phyloP scores from a whole-genome alignment of 1,140 invertebrate species.

The Drosophila subpulchrella region DNA sequence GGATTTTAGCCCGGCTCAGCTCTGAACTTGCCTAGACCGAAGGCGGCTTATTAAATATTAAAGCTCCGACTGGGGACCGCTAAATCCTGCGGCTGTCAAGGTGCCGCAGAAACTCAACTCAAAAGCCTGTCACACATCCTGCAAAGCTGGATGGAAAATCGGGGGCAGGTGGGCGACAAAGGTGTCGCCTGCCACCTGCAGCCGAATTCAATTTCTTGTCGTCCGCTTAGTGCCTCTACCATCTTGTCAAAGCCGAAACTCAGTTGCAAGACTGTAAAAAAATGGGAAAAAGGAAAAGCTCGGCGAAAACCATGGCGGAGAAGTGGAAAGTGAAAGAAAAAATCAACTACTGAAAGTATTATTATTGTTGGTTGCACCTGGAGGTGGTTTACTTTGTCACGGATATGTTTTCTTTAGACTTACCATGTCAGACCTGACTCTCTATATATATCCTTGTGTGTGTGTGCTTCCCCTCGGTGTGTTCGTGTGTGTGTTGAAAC shows the following conservation, averaged over 20 bases:
- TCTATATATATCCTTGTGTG: neutral
- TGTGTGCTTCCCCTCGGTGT: neutral
- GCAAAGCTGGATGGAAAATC: slow-evolving; percentile 9
- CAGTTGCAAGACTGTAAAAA: slow-evolving; percentile 46
- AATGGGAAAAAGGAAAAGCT: neutral
- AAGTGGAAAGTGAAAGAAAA: slow-evolving; percentile 15
- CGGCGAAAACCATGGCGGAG: slow-evolving; percentile 18
- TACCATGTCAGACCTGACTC: slow-evolving; percentile 55
- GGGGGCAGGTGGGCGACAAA: neutral
- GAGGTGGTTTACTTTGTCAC: slow-evolving; percentile 78
- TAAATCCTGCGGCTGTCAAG: slow-evolving; percentile 73
- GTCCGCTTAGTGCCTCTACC: slow-evolving; percentile 49
- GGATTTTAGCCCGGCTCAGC: slow-evolving; percentile 33
- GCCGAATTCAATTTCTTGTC: slow-evolving; percentile 69
- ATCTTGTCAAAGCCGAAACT: slow-evolving; percentile 59
- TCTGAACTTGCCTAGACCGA: slow-evolving; percentile 39
- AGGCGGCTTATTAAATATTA: slow-evolving; percentile 79
- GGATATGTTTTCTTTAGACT: slow-evolving; percentile 80
- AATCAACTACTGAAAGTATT: slow-evolving; percentile 72
- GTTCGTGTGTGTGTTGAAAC: slow-evolving; percentile 40
- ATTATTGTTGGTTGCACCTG: slow-evolving; percentile 79
- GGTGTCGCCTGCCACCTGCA: slow-evolving; percentile 52
- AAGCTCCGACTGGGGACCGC: slow-evolving; percentile 59
- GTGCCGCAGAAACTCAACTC: slow-evolving; percentile 44
- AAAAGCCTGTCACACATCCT: slow-evolving; percentile 71